phyloP scores from a whole-genome alignment of 1,140 invertebrate genomes.

The Drosophila ogumai region DNA sequence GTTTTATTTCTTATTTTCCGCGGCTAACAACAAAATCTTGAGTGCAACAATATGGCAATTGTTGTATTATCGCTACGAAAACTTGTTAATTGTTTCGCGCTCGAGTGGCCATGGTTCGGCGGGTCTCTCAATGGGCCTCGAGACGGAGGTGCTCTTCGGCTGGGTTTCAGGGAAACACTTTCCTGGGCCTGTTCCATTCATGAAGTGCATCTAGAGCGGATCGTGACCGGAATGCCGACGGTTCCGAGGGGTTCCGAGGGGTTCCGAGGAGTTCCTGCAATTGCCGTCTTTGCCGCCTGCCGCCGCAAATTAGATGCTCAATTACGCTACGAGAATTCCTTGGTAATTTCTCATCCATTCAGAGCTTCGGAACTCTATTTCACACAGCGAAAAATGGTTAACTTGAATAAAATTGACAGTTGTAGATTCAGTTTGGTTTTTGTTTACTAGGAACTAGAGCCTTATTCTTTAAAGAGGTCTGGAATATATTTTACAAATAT shows the following conservation, averaged over 20 bases:
- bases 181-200: conserved; percentile 69
- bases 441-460: not conserved
- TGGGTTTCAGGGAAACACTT: conserved; percentile 69
- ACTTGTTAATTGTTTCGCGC: conserved; percentile 81
- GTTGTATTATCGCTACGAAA: conserved; percentile 46
- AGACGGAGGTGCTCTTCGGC: conserved; percentile 52
- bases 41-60: conserved; percentile 68
- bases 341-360: conserved; percentile 55
- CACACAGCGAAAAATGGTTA: conserved; percentile 2
- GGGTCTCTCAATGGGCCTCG: conserved; percentile 34
- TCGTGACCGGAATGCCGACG: conserved; percentile 22
- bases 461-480: too few relatives aligned
- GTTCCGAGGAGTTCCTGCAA: conserved; percentile 39
- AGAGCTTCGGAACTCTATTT: conserved; percentile 6
- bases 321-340: conserved; percentile 71
- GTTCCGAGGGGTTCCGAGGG: conserved; percentile 2
- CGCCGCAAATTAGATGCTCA: conserved; percentile 79
- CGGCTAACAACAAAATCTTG: conserved; percentile 36
- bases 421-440: not conserved
- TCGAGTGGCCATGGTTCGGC: conserved; percentile 56
- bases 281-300: conserved; percentile 56
- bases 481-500: too few relatives aligned
- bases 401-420: not conserved
- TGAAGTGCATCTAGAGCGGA: conserved; percentile 55
- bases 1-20: conserved; percentile 4